Evolutionary conservation across 1,140 invertebrate species (phyloP), one percentile per base, ranked within the genome.

Genomic region (Elymnias hypermnestra): DNA sequence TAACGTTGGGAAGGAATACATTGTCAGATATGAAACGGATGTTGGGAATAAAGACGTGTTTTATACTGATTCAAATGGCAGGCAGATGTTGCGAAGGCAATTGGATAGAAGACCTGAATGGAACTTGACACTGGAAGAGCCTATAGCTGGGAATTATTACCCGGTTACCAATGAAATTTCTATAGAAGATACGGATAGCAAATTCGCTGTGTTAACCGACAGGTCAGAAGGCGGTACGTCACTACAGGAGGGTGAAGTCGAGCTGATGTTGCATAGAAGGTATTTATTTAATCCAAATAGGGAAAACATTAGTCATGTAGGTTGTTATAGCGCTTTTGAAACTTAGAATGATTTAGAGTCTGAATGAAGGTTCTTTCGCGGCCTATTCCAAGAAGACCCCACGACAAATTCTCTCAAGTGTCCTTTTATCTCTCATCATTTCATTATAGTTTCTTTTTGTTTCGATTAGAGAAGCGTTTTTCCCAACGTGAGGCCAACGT

Each of bases 11-110:
- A 96, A 95, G 73, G 97, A 99, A 84, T 88, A 97, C 3, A 87
- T 98, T 0, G 91, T 90, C 0, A 88, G 89, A 28, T 98, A 93
- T 38, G 79, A 86, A 1, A 91, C 91, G 4, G 83, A 91, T 38
- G 66, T 97, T 1, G 51, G 88, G 0, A 91, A 91, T 0, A 84
- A 91, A 3, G 89, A 88, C 0, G 83, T 87, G 1, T 99, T 98
- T 74, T 97, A 93, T 67, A 99, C 97, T 0, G 98, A 99, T 77
- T 93, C 95, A 0, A 99, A 99, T 83, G 97, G 97, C 0, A 87
- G 97, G 23, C 94, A 99, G 83, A 91, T 95, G 71, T 65, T 98
- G 18, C 90, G 92, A 58, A 88, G 97, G 37, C 83, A 88, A 43
- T 74, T 91, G 26, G 89, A 98, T 69, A 89, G 89, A 40, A 81